phyloP scores from a whole-genome alignment of 2,888 invertebrate species.

The Amorpha juglandis region DNA sequence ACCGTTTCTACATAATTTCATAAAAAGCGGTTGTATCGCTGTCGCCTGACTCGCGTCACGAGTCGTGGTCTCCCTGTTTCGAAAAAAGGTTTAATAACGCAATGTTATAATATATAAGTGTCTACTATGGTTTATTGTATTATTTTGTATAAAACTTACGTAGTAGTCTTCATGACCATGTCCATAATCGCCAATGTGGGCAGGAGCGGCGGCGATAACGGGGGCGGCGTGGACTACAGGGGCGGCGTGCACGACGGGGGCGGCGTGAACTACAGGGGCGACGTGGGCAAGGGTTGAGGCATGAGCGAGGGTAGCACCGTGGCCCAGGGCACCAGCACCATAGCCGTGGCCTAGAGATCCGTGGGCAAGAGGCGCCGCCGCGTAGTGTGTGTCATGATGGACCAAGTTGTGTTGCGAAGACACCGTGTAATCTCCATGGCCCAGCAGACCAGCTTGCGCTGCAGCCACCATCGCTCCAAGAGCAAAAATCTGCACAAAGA shows the following conservation, averaged over 20 bases:
- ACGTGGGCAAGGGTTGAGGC: constrained; percentile 48
- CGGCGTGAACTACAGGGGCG: constrained; percentile 43
- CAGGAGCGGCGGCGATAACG: constrained; percentile 41
- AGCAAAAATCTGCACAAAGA: constrained; percentile 61
- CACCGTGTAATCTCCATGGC: constrained; percentile 56
- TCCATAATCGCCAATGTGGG: constrained; percentile 47
- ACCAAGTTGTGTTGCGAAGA: too few relatives aligned
- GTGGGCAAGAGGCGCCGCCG: constrained; percentile 35
- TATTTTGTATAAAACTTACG: constrained; percentile 44
- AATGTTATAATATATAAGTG: too few relatives aligned
- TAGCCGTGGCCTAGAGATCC: constrained; percentile 19
- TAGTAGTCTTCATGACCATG: constrained; percentile 65
- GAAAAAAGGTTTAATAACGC: too few relatives aligned
- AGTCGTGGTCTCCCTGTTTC: too few relatives aligned
- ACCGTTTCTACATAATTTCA: too few relatives aligned
- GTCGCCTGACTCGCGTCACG: too few relatives aligned
- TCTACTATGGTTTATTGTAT: too few relatives aligned
- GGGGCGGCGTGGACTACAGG: constrained; percentile 49
- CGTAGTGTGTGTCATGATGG: constrained; percentile 33
- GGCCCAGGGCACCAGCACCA: background rate
- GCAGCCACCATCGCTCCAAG: constrained; percentile 69
- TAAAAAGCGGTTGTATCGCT: too few relatives aligned
- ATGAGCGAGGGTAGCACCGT: constrained; percentile 40
- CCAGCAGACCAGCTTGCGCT: constrained; percentile 79
- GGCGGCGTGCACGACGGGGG: constrained; percentile 41